A percentile compares a stretch with the other conserved stretches of the same genome.
Evolutionary conservation across 2,888 invertebrate genomes (phyloP).

Genomic region (Patella depressa): DNA sequence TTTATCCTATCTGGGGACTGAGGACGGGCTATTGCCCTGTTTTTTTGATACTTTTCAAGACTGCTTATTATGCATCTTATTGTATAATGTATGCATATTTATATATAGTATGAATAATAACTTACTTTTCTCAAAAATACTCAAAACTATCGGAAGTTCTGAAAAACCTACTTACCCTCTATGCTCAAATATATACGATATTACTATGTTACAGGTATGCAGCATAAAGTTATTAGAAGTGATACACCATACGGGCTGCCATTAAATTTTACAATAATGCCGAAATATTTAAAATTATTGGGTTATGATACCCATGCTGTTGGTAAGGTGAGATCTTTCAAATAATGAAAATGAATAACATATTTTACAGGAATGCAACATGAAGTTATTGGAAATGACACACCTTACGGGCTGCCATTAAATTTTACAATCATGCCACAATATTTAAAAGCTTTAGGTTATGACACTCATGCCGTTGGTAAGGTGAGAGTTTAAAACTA

Average conservation of each 20-base stretch:
- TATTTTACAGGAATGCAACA: slow-evolving; percentile 79
- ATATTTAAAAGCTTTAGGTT: slow-evolving; percentile 1
- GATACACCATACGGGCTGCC: slow-evolving; percentile 87
- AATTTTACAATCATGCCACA: neutral
- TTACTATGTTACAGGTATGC: slow-evolving; percentile 75
- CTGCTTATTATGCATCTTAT: no score
- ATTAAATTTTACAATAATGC: slow-evolving; percentile 83
- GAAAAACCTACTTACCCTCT: no score
- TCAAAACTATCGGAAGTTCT: no score
- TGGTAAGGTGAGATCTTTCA: slow-evolving; percentile 77
- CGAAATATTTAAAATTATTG: slow-evolving; percentile 83
- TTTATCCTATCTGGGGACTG: no score
- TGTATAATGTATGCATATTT: no score
- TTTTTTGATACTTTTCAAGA: no score
- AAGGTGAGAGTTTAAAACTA: neutral
- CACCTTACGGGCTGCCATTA: slow-evolving; percentile 79
- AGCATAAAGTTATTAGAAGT: slow-evolving; percentile 81
- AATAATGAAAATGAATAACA: neutral
- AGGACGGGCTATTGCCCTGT: no score
- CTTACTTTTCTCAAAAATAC: no score
- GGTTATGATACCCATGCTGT: slow-evolving; percentile 85
- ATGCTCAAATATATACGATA: no score
- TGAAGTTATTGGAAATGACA: slow-evolving; percentile 81
- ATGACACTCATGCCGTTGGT: neutral
- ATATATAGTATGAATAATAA: no score